A percentile compares a stretch with the other conserved stretches of the same genome.
Evolutionary conservation across 2,888 invertebrate genomes (phyloP).

Genomic region (Nemurella pictetii): DNA sequence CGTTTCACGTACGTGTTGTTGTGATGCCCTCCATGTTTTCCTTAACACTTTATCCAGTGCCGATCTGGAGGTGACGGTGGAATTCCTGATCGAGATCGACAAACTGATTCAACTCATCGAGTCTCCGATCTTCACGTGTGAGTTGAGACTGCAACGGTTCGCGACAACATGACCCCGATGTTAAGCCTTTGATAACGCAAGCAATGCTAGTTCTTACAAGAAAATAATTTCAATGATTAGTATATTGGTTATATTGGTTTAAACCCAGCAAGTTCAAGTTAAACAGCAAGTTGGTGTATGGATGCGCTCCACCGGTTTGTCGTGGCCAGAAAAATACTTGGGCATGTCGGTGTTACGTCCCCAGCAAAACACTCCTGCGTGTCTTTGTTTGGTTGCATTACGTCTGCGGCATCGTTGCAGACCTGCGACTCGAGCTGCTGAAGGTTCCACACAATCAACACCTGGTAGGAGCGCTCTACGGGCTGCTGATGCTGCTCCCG

Average conservation of each 20-base stretch:
- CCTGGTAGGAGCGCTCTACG: constrained; percentile 87
- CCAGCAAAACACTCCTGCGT: neutral
- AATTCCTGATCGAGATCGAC: constrained; percentile 94
- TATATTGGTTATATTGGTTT: neutral
- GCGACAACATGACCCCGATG: too few species aligned
- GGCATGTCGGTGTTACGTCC: neutral
- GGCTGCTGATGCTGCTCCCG: constrained; percentile 94
- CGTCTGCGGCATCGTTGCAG: constrained; percentile 58
- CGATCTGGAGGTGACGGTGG: constrained; percentile 93
- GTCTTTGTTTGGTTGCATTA: constrained; percentile 1
- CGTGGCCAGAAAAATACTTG: too few species aligned
- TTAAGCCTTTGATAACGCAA: too few species aligned
- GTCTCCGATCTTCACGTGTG: constrained; percentile 98
- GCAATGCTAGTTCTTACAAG: too few species aligned
- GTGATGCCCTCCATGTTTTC: constrained; percentile 35
- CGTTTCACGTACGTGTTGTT: too few species aligned
- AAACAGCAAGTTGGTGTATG: too few species aligned
- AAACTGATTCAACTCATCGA: constrained; percentile 96
- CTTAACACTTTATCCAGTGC: constrained; percentile 67
- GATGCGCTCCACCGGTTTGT: too few species aligned
- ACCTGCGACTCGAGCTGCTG: constrained; percentile 88
- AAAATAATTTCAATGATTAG: too few species aligned
- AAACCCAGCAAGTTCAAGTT: neutral
- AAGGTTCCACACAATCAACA: constrained; percentile 74
- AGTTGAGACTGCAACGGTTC: too few species aligned